Percentiles rank a stretch among this genome's conserved stretches.
These are phyloP conservation scores for Dissostichus mawsoni DNA, from an alignment of 2,113 vertebrate genomes.

Conservation along the genomic window DNA sequence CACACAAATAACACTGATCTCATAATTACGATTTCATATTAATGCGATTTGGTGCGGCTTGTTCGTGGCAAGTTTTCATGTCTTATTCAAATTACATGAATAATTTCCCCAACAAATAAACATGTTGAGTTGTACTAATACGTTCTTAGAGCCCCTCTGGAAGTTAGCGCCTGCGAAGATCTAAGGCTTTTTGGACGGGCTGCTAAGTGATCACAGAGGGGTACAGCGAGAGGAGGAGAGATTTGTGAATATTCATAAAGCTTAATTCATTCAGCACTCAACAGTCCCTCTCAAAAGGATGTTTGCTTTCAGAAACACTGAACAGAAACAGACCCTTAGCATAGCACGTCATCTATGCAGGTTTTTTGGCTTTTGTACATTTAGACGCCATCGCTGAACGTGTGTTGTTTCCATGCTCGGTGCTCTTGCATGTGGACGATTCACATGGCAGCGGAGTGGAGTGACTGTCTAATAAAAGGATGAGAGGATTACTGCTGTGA, in stretches of 20 bases:
- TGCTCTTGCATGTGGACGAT: slow-evolving; percentile 37
- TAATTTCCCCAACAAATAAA: slow-evolving; percentile 45
- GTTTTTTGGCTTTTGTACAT: neutral
- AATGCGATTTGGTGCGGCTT: slow-evolving; percentile 21
- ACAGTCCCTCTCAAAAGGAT: slow-evolving; percentile 42
- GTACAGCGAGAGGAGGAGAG: slow-evolving; percentile 45
- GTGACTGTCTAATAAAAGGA: slow-evolving; percentile 71
- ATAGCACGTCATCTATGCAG: neutral
- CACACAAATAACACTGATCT: slow-evolving; percentile 25
- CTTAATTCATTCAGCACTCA: slow-evolving; percentile 55
- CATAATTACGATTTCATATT: slow-evolving; percentile 26
- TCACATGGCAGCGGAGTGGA: slow-evolving; percentile 33
- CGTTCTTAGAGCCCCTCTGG: slow-evolving; percentile 21
- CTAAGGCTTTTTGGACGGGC: slow-evolving; percentile 44
- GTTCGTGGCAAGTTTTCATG: slow-evolving; percentile 10
- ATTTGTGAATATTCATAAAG: slow-evolving; percentile 67
- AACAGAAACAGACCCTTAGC: slow-evolving; percentile 42
- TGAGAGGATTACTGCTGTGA: slow-evolving; percentile 72
- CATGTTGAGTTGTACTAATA: slow-evolving; percentile 36
- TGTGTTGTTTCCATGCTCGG: neutral
- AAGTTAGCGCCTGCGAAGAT: slow-evolving; percentile 44
- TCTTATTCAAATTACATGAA: slow-evolving; percentile 25
- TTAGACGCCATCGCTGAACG: neutral
- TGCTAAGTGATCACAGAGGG: slow-evolving; percentile 60
- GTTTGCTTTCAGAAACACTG: slow-evolving; percentile 57